phyloP scores from a whole-genome alignment of 2,888 invertebrate genomes.

The Zhuqinia jingwanae region DNA sequence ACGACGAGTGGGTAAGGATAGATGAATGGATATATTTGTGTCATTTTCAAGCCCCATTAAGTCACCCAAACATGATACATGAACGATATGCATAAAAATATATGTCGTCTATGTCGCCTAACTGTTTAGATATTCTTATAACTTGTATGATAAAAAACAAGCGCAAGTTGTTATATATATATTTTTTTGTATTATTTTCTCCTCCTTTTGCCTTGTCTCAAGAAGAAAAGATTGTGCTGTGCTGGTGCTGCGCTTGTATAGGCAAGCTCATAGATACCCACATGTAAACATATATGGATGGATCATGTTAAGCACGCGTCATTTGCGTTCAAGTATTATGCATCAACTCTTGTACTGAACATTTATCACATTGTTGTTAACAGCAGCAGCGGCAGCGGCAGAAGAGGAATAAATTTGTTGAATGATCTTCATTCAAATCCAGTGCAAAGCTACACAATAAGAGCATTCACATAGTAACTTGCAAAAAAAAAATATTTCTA shows the following conservation, averaged over 20 bases:
- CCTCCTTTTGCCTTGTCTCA: too few species aligned
- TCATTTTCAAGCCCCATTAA: constrained; percentile 58
- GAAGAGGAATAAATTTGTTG: not conserved
- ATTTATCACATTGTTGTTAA: constrained; percentile 47
- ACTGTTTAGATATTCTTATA: not conserved
- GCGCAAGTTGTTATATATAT: too few species aligned
- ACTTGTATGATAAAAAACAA: not conserved
- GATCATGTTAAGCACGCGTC: constrained; percentile 33
- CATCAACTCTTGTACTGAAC: constrained; percentile 10
- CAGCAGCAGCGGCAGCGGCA: not conserved
- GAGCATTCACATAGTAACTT: not conserved
- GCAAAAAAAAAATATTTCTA: not conserved
- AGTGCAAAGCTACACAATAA: not conserved
- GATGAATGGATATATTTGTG: constrained; percentile 27
- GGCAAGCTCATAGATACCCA: not conserved
- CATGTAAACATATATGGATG: not conserved
- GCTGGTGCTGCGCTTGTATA: too few species aligned
- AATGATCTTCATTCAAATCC: not conserved
- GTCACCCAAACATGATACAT: constrained; percentile 53
- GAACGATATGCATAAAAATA: not conserved
- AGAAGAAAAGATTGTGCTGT: too few species aligned
- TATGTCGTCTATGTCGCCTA: too few species aligned
- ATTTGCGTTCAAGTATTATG: constrained; percentile 48
- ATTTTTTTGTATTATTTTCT: too few species aligned
- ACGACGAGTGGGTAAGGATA: constrained; percentile 50